A percentile compares a stretch with the other conserved stretches of the same genome.
These are phyloP conservation scores for Copidosoma floridanum DNA, from an alignment of 1,140 invertebrate species.

Conservation along the genomic window DNA sequence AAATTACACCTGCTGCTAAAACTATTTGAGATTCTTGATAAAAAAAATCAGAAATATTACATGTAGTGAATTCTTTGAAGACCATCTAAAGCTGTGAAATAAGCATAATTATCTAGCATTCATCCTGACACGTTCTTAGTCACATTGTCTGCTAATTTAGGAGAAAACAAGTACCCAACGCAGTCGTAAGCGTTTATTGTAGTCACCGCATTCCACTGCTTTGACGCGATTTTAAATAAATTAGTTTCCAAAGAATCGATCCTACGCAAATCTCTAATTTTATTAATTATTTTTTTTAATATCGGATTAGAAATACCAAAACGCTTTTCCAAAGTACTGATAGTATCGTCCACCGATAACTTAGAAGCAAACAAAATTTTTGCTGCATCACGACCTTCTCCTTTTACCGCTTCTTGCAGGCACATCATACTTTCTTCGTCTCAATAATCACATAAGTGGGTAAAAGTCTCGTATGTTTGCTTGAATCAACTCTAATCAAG, in stretches of 20 bases:
- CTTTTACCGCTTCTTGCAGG: not conserved
- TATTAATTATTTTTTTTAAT: not conserved
- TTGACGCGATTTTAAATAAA: not conserved
- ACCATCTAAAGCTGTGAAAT: not conserved
- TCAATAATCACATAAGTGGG: not conserved
- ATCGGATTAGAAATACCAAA: not conserved
- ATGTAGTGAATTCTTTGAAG: not conserved
- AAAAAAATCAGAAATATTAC: no score
- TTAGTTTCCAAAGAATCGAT: not conserved
- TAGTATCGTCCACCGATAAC: not conserved
- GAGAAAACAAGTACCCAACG: not conserved
- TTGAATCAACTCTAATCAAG: constrained; percentile 4
- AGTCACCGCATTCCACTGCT: not conserved
- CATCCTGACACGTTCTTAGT: not conserved
- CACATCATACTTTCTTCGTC: not conserved
- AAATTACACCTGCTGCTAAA: not conserved
- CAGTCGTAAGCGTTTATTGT: not conserved
- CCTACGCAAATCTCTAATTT: not conserved
- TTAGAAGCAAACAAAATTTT: not conserved
- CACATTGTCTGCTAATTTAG: not conserved
- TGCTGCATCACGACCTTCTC: not conserved
- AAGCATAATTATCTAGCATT: not conserved
- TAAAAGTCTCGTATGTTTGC: not conserved
- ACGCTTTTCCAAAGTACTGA: not conserved
- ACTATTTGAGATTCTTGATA: not conserved